Percentiles rank a stretch among this genome's conserved stretches.
Conservation (phyloP, 2,888 invertebrate species). For the Amiota minor region DNA sequence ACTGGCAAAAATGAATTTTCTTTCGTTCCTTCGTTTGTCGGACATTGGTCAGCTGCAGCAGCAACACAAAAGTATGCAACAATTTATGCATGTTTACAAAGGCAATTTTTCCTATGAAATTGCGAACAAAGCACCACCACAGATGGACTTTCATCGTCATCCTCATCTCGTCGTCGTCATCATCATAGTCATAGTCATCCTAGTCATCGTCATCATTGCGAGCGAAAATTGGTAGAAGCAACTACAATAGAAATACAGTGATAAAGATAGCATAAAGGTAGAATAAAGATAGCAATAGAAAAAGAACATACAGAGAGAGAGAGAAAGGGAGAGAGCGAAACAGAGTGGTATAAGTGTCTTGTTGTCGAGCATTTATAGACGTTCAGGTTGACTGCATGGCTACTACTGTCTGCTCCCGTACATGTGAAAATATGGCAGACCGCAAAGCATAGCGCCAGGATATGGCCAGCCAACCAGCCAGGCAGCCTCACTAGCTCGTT, state of each 20-base stretch:
- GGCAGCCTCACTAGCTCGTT: too few relatives aligned
- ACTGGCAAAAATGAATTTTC: constrained; percentile 36
- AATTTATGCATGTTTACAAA: constrained; percentile 65
- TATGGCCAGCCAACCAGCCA: neutral
- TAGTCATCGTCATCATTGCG: neutral
- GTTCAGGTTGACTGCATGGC: neutral
- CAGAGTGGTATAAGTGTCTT: neutral
- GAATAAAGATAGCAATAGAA: neutral
- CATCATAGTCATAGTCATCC: neutral
- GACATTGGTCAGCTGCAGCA: constrained; percentile 2
- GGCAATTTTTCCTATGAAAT: constrained; percentile 47
- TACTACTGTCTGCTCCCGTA: neutral
- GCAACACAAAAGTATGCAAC: constrained; percentile 59
- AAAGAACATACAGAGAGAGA: neutral
- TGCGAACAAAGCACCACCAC: neutral
- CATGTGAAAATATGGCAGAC: constrained; percentile 23
- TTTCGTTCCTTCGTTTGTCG: neutral
- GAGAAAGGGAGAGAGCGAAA: neutral
- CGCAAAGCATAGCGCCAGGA: constrained; percentile 17
- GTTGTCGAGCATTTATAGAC: neutral
- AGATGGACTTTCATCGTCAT: too few relatives aligned
- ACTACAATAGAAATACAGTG: neutral
- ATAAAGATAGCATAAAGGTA: constrained; percentile 1
- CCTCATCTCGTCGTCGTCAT: too few relatives aligned
- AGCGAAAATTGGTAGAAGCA: neutral